Percentiles rank a stretch among this genome's conserved stretches.
These are phyloP conservation scores for Plecotus auritus DNA, from an alignment of 2,113 vertebrate species.

Conservation along the genomic window DNA sequence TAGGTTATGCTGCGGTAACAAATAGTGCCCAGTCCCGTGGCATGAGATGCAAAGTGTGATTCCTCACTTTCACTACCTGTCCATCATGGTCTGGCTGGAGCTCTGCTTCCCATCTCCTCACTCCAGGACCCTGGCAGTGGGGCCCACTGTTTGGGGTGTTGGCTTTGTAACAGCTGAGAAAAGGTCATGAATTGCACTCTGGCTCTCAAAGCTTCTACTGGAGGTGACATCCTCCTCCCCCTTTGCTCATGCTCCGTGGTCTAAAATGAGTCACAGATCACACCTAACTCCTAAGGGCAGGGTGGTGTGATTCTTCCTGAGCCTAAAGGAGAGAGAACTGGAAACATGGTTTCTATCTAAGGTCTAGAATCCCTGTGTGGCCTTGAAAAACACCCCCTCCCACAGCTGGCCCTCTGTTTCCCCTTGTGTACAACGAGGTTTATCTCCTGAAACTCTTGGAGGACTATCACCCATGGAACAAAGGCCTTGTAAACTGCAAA, in stretches of 20 bases:
- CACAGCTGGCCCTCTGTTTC: neutral
- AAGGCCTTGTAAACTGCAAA: neutral
- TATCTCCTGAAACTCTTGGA: neutral
- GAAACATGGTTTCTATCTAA: neutral
- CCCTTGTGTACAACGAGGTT: neutral
- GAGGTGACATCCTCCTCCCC: rapidly evolving
- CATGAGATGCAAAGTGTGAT: neutral
- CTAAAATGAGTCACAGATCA: neutral
- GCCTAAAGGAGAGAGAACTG: neutral
- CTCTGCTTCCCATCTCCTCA: neutral
- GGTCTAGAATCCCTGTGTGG: neutral
- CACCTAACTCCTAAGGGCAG: neutral
- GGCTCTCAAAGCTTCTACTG: neutral
- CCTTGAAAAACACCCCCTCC: neutral
- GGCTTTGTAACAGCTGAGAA: neutral
- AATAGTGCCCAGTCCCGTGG: neutral
- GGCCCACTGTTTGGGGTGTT: rapidly evolving
- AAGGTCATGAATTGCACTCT: neutral
- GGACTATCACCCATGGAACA: neutral
- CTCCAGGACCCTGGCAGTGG: neutral
- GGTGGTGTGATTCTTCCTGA: neutral
- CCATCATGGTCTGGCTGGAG: neutral
- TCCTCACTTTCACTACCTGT: neutral
- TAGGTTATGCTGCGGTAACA: neutral
- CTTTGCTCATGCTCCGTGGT: neutral